A percentile compares a stretch with the other conserved stretches of the same genome.
Evolutionary conservation across 2,888 invertebrate genomes (phyloP).

Genomic region (Horisme vitalbata): DNA sequence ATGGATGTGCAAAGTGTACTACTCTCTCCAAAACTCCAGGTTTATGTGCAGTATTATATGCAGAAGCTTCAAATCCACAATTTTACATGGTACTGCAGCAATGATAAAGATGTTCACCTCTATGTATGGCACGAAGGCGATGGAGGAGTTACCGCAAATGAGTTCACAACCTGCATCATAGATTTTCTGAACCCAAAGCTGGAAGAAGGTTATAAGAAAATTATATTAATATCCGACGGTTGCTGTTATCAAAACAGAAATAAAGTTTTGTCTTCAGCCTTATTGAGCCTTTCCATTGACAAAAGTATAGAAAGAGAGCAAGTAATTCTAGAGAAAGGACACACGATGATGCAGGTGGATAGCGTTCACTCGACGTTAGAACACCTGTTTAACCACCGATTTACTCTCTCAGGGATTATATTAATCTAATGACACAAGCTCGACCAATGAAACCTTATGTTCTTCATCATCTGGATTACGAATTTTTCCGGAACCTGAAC

Average conservation of each 20-base stretch:
- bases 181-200: constrained; percentile 11
- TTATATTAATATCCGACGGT: constrained; percentile 7
- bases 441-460: no score
- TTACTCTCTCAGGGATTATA: no score
- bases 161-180: constrained; percentile 13
- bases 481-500: no score
- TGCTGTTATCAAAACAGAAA: constrained; percentile 11
- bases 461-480: no score
- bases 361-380: no score
- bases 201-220: constrained; percentile 6
- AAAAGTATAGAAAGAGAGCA: background rate
- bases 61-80: constrained; percentile 26
- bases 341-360: no score
- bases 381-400: no score
- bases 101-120: constrained; percentile 4
- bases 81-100: constrained; percentile 14
- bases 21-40: constrained; percentile 8
- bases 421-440: no score
- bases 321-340: no score
- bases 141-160: constrained; percentile 10
- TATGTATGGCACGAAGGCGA: constrained; percentile 8
- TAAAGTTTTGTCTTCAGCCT: background rate
- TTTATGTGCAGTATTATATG: constrained; percentile 23
- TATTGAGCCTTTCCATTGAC: no score
- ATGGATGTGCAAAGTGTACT: no score